Base-by-base conservation (phyloP, 1,140 invertebrate genomes). In the Brachionus calyciflorus region DNA sequence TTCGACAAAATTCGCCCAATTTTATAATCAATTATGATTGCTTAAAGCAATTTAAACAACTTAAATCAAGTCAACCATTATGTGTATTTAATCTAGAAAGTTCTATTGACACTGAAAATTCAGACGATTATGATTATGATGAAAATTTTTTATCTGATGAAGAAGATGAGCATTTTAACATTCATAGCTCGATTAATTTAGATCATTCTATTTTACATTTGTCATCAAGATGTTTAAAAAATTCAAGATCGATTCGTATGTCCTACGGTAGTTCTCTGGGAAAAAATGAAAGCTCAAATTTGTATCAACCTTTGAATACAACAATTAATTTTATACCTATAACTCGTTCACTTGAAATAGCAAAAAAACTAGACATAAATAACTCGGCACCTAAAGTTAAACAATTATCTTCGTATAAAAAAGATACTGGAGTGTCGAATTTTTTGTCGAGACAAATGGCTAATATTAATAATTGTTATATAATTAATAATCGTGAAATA, bases 391-490 rank as follows among this genome's bases (percentile, higher is more conserved):
- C 53, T 17, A 40, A 41, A 44, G 21, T 41, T 7, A 65, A 65
- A 65, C 60, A 65, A 24, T 41, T 65, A 3, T 65, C 60, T 24
- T 65, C 60, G 17, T 65, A 65, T 24, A 65, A 65, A 65, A 65
- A 65, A 65, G 55, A 19, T 12, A 19, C 60, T 24, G 2, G 41
- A 26, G 21, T 65, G 21, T 24, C 40, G 1, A 65, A 24, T 17
- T 65, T 44, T 65, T 24, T 44, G 17, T 19, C 37, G 14, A 65
- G 14, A n/a, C 60, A 65, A 9, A 65, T 65, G 33, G 41, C 60
- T 2, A 65, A 44, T 12, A 65, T 65, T 12, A 65, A 65, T 21
- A 65, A 65, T 65, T 65, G 60, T 40, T 21, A 44, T 24, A 65
- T 65, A 21, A 65, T 65, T 2, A 65, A 65, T 24, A 65, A 65